phyloP scores from a whole-genome alignment of 2,113 vertebrate species.

The Psilopogon haemacephalus region DNA sequence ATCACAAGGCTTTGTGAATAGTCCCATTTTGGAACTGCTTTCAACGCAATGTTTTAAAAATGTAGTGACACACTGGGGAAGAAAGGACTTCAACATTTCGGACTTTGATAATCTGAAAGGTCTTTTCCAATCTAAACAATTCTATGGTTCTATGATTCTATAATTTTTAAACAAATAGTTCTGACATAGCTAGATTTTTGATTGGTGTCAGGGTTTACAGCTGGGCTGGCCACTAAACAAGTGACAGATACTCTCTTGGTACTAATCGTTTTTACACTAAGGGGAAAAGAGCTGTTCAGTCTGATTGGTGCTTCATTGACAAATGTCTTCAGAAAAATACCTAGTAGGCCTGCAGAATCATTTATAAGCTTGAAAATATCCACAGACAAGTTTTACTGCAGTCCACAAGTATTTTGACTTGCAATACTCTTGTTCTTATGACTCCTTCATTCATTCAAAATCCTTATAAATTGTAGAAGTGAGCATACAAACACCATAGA shows the following conservation, averaged over 20 bases:
- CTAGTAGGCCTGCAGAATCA: neutral
- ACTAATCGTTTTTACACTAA: no score
- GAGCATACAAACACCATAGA: neutral
- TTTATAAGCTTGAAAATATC: neutral
- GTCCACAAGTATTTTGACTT: neutral
- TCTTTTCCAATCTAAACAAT: no score
- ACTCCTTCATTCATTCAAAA: neutral
- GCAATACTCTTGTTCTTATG: neutral
- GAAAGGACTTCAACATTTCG: neutral
- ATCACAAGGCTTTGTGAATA: no score
- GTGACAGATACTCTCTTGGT: no score
- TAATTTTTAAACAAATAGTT: no score
- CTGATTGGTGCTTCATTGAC: neutral
- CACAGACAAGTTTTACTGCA: neutral
- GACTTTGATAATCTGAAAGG: no score
- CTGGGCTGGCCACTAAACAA: no score
- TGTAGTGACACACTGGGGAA: neutral
- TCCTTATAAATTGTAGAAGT: neutral
- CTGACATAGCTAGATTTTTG: no score
- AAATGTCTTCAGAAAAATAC: neutral
- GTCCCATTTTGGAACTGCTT: neutral
- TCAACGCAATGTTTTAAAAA: neutral
- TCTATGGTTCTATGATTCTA: no score
- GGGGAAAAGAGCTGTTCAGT: neutral
- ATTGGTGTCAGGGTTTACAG: no score